A percentile compares a stretch with the other conserved stretches of the same genome.
Conservation (phyloP, 1,140 invertebrate genomes). For the Aporrectodea caliginosa region DNA sequence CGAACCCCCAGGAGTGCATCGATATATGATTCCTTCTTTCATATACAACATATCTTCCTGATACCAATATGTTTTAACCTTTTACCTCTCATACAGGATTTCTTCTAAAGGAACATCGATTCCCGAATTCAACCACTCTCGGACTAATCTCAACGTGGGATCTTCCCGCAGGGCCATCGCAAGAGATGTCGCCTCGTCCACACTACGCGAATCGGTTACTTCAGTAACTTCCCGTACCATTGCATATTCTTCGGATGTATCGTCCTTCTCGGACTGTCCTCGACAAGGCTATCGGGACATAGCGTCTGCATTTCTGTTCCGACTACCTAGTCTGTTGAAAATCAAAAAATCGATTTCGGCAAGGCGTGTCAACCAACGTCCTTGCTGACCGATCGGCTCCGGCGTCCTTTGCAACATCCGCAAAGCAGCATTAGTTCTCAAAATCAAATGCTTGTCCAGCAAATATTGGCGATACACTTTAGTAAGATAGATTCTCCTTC, state of each 20-base stretch:
- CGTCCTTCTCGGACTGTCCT: no score
- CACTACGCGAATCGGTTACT: neutral
- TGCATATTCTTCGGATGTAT: neutral
- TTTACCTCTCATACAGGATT: neutral
- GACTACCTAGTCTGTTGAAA: conserved; percentile 33
- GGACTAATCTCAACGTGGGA: neutral
- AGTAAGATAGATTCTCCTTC: no score
- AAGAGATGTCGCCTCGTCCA: neutral
- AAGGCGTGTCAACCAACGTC: conserved; percentile 39
- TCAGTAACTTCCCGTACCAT: neutral
- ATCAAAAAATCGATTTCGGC: conserved; percentile 39
- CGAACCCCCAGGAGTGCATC: neutral
- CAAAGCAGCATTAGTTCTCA: conserved; percentile 40
- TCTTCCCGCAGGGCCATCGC: neutral
- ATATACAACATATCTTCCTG: neutral
- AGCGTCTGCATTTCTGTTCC: conserved; percentile 41
- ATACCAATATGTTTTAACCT: neutral
- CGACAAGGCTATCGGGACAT: conserved; percentile 29
- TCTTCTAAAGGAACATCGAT: neutral
- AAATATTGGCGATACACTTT: conserved; percentile 40
- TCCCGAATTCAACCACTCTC: no score
- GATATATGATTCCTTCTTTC: neutral
- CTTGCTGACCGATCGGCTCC: conserved; percentile 37
- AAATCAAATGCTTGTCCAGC: conserved; percentile 34
- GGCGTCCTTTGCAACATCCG: no score